phyloP scores from a whole-genome alignment of 2,797 vertebrate species.

The Notamacropus eugenii region DNA sequence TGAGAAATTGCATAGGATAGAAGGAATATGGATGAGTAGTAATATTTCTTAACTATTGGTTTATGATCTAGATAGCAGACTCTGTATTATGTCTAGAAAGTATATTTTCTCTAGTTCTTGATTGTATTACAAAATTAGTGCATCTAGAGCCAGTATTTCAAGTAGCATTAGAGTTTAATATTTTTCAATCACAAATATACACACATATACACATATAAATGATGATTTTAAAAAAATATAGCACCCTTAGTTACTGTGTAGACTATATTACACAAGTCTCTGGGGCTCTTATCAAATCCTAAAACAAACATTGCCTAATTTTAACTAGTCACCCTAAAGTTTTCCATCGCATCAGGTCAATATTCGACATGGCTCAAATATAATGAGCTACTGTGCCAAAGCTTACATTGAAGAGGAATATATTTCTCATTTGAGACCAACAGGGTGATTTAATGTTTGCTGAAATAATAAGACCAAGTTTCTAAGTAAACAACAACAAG shows the following conservation, averaged over 20 bases:
- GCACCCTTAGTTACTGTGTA: not conserved
- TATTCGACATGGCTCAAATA: conserved; percentile 80
- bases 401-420: conserved; percentile 75
- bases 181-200: not conserved
- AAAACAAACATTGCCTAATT: conserved; percentile 71
- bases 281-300: conserved; percentile 51
- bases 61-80: not conserved
- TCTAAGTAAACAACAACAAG: conserved; percentile 70
- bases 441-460: conserved; percentile 72
- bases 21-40: not conserved
- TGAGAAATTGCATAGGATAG: not conserved
- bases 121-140: not conserved
- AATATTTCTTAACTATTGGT: not conserved
- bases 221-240: not conserved
- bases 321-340: conserved; percentile 67
- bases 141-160: not conserved
- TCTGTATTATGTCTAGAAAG: not conserved
- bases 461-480: conserved; percentile 70
- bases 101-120: conserved; percentile 15
- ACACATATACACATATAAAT: not conserved
- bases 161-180: not conserved
- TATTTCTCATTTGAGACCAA: conserved; percentile 72
- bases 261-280: not conserved
- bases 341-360: conserved; percentile 68
- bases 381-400: conserved; percentile 72